phyloP scores from a whole-genome alignment of 2,113 vertebrate species.

The Aix galericulata region DNA sequence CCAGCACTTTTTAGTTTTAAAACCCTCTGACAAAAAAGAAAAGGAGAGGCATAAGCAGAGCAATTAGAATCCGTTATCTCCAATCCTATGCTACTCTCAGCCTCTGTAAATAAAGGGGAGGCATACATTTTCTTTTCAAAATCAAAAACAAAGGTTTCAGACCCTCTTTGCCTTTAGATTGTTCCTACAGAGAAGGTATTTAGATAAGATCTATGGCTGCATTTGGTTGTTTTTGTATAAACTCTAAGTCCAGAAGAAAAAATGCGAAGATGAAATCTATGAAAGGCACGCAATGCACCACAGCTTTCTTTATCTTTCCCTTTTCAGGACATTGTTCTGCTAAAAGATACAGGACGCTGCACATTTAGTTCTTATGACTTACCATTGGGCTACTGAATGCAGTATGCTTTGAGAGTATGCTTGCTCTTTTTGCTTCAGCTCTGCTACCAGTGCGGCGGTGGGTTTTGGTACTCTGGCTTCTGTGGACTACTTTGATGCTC shows the following conservation, averaged over 20 bases:
- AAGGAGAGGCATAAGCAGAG: not conserved
- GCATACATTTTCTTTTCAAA: not conserved
- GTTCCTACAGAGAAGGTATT: not conserved
- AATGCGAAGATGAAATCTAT: not conserved
- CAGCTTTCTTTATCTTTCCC: not conserved
- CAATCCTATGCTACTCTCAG: not conserved
- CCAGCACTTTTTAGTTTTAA: not conserved
- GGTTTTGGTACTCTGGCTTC: conserved; percentile 90
- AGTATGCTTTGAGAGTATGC: conserved; percentile 92
- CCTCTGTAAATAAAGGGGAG: not conserved
- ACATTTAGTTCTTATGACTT: conserved; percentile 37
- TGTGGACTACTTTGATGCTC: conserved; percentile 82
- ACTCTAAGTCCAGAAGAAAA: not conserved
- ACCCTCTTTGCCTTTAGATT: not conserved
- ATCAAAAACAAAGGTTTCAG: not conserved
- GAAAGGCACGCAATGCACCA: not conserved
- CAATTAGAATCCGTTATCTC: not conserved
- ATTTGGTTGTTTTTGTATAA: not conserved
- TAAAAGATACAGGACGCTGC: not conserved
- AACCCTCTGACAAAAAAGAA: not conserved
- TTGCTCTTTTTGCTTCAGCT: conserved; percentile 90
- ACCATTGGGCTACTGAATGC: conserved; percentile 99
- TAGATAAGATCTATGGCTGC: not conserved
- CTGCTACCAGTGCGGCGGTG: conserved; percentile 89
- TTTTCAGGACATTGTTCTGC: not conserved